Evolutionary conservation across 1,140 invertebrate genomes (phyloP), one percentile per base, ranked within the genome.

Genomic region (Drosophila arizonae): DNA sequence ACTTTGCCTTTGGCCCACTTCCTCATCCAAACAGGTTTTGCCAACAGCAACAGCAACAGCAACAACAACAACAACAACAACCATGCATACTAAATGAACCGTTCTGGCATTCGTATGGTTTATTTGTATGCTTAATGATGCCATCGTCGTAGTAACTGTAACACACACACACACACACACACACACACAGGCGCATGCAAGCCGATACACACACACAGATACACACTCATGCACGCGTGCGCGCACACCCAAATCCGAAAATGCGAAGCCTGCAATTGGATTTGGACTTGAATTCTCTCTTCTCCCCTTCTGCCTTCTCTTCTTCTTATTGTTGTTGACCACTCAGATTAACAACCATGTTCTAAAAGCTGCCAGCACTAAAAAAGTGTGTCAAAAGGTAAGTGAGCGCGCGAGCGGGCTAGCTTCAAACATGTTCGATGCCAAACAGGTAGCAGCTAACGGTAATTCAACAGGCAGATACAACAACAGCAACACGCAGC

Each of bases 91-190:
- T n/a, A 62, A 36, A 70, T 65, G 13, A 78, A 75, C 39, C 51
- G 45, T 72, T 51, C 50, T 63, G 65, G 57, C 55, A 17, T 56
- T 61, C 13, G 66, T 67, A 9, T 36, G 33, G 33, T 85, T 85
- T 76, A 64, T 79, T 81, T 81, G 72, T 79, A 73, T 87, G 70
- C 58, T 78, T 28, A 64, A 74, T 68, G 77, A 72, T 80, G 81
- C 68, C 76, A 72, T 75, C 81, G 65, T 79, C 82, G 74, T 79
- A 64, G 64, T 88, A 88, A 88, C 82, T 87, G 79, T 79, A 86
- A 72, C 81, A 74, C 63, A 77, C 57, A 65, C 58, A 70, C 36
- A 51, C 36, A 61, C 13, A 63, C 6, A 10, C 82, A 74, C 58
- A 77, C 46, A 65, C 58, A 45, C 6, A 10, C 6, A 10, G 1